Evolutionary conservation across 2,797 vertebrate species (phyloP), one percentile per base, ranked within the genome.

Genomic region (Selene dorsalis): DNA sequence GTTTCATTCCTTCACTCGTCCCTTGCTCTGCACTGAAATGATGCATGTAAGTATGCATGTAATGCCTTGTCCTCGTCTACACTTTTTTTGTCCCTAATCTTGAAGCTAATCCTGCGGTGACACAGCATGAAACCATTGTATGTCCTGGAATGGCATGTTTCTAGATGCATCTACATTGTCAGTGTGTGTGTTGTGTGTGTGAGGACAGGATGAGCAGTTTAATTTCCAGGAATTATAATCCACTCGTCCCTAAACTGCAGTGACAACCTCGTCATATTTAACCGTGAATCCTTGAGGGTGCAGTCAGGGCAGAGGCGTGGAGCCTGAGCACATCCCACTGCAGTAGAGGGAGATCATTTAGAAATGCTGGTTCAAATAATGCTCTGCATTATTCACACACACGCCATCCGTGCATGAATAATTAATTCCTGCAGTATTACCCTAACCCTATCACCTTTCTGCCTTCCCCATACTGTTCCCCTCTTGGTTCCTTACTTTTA

Each of bases 281-380:
- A 71, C 47, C 1, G 22, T 20, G 66, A 76, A 43, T 69, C 69
- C 65, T 73, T 68, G 57, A 50, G 75, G 72, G 71, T 68, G 71
- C 57, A 8, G 59, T 41, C 6, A 1, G 73, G 69, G 57, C 45
- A 35, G 66, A 56, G 50, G 65, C 43, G 53, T 35, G 52, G 45
- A 59, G 64, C 22, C n/a, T 28, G 26, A 71, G 53, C 17, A 18
- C 32, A 39, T 73, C 58, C 73, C 47, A 28, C 56, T 55, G 63
- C 75, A 70, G 80, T n/a, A 38, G 20, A 68, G 74, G 62, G 62
- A 72, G 55, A 80, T 73, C 0, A 75, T 87, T 87, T 70, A 62
- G 74, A 80, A 66, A 68, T 62, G 57, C 79, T 83, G 67, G 65
- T 73, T 84, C 56, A 84, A 88, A 84, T 80, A 84, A 87, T 63